These are phyloP conservation scores for Aphrophora alni DNA, from an alignment of 2,888 invertebrate species.

Conservation along the genomic window DNA sequence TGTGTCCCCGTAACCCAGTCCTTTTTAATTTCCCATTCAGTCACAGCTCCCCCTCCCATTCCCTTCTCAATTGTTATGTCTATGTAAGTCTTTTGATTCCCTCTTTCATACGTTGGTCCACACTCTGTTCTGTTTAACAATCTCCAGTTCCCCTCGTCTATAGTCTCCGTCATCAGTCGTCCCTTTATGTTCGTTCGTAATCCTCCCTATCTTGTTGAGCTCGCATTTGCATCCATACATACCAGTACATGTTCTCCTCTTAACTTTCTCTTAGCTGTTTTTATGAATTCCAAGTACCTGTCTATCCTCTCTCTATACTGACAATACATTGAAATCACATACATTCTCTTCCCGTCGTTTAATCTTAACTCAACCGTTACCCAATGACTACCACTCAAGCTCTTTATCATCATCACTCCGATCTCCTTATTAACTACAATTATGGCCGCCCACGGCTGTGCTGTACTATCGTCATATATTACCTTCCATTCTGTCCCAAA, in stretches of 20 bases:
- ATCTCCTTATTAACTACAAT: not conserved
- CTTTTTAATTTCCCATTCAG: not conserved
- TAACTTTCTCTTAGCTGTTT: not conserved
- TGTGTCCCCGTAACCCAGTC: not conserved
- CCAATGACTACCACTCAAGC: not conserved
- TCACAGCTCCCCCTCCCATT: not conserved
- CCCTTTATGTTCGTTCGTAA: not conserved
- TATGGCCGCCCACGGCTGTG: not conserved
- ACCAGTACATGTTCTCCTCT: not conserved
- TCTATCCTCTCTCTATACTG: not conserved
- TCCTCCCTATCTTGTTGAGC: not conserved
- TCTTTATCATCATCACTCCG: not conserved
- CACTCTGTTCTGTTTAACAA: not conserved
- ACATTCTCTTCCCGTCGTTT: not conserved
- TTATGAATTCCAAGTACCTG: not conserved
- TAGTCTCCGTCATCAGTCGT: not conserved
- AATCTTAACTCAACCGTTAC: not conserved
- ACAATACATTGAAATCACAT: not conserved
- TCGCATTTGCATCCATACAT: not conserved
- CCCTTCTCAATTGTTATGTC: not conserved
- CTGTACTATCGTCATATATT: not conserved
- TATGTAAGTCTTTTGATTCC: not conserved
- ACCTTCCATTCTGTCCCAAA: not conserved
- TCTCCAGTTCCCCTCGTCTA: not conserved
- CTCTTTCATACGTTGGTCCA: not conserved